These are phyloP conservation scores for Patella caerulea DNA, from an alignment of 2,888 invertebrate genomes.

Conservation along the genomic window DNA sequence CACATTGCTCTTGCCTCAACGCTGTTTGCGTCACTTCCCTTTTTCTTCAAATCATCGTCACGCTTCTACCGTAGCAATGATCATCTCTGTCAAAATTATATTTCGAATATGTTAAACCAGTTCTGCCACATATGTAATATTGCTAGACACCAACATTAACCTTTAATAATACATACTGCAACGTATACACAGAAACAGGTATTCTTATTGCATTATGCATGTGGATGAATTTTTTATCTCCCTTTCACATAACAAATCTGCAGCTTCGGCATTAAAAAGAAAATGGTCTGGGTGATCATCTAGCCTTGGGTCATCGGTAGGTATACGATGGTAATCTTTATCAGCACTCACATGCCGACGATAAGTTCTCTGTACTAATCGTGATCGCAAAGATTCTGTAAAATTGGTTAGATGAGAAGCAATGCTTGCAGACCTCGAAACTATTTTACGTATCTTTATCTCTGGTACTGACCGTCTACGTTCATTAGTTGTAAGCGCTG, in stretches of 20 bases:
- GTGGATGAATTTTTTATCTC: conserved; percentile 42
- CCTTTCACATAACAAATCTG: conserved; percentile 38
- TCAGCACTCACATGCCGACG: conserved; percentile 11
- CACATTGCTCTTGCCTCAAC: not conserved
- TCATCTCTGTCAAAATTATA: no score
- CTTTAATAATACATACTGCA: not conserved
- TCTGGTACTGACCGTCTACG: conserved; percentile 39
- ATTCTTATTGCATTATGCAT: conserved; percentile 33
- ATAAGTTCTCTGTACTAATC: conserved; percentile 31
- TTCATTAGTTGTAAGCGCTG: conserved; percentile 20
- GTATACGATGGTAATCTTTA: conserved; percentile 38
- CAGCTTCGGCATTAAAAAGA: conserved; percentile 32
- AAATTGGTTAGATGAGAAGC: conserved; percentile 41
- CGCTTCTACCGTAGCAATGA: no score
- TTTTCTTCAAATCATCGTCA: no score
- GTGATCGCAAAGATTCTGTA: conserved; percentile 34
- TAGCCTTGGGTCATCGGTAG: conserved; percentile 36
- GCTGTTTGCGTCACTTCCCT: no score
- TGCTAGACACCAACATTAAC: no score
- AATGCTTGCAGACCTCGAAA: conserved; percentile 24
- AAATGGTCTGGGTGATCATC: conserved; percentile 36
- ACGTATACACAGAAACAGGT: not conserved
- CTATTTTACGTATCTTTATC: conserved; percentile 39
- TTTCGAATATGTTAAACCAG: no score
- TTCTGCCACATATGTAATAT: no score